These are phyloP conservation scores for Trissolcus japonicus DNA, from an alignment of 2,888 invertebrate genomes.

Conservation along the genomic window DNA sequence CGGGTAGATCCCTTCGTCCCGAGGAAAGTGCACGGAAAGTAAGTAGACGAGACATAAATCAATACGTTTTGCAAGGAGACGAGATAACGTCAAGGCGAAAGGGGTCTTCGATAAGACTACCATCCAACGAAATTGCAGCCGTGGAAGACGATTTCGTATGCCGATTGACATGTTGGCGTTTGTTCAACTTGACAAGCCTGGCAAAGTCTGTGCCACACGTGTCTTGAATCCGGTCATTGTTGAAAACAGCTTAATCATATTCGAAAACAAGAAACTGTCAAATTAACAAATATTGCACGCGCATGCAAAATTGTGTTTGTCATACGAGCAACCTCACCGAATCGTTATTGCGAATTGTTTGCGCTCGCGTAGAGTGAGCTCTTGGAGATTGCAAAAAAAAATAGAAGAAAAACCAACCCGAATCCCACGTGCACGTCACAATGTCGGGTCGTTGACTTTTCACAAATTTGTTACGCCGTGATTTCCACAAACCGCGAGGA, in stretches of 20 bases:
- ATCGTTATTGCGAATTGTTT: no score
- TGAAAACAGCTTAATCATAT: slow-evolving; percentile 22
- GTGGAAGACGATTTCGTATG: slow-evolving; percentile 21
- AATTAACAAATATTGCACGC: slow-evolving; percentile 25
- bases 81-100: slow-evolving; percentile 41
- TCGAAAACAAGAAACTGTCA: slow-evolving; percentile 25
- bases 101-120: slow-evolving; percentile 61
- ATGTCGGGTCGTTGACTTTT: slow-evolving; percentile 16
- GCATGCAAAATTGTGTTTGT: background rate
- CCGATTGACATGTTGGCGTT: slow-evolving; percentile 36
- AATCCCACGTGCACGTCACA: slow-evolving; percentile 21
- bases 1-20: slow-evolving; percentile 25
- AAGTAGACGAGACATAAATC: slow-evolving; percentile 61
- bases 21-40: slow-evolving; percentile 50
- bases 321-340: background rate
- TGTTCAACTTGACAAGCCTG: background rate
- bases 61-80: slow-evolving; percentile 60
- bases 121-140: slow-evolving; percentile 57
- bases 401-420: background rate
- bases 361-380: background rate
- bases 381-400: slow-evolving; percentile 8
- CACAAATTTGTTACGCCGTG: slow-evolving; percentile 47
- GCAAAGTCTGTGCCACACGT: slow-evolving; percentile 14
- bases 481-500: slow-evolving; percentile 32
- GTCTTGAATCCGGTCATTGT: slow-evolving; percentile 13